A percentile compares a stretch with the other conserved stretches of the same genome.
Evolutionary conservation across 2,888 invertebrate genomes (phyloP).

Genomic region (Argynnis bischoffii): DNA sequence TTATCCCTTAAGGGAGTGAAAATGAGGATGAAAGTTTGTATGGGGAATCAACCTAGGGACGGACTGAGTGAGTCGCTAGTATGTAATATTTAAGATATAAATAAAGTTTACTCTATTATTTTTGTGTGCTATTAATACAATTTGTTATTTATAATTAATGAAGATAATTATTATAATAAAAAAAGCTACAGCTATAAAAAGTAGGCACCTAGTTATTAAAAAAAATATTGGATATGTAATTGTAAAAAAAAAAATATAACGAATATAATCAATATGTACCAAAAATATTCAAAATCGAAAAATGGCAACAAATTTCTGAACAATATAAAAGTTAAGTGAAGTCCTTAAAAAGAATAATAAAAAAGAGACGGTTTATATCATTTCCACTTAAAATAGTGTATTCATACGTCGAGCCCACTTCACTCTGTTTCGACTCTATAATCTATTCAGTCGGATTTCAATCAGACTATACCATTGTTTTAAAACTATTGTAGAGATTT

Average conservation of each 20-base stretch:
- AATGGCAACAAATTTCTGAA: constrained; percentile 1
- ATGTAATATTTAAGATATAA: no score
- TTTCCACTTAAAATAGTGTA: constrained; percentile 23
- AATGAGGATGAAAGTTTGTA: no score
- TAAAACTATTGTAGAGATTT: constrained; percentile 25
- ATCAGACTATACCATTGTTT: constrained; percentile 26
- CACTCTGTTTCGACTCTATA: constrained; percentile 23
- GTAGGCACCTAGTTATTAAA: no score
- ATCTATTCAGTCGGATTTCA: constrained; percentile 22
- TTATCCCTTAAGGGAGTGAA: no score
- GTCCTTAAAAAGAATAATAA: constrained; percentile 9
- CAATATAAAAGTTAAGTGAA: constrained; percentile 11
- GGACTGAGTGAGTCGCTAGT: no score
- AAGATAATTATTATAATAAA: no score
- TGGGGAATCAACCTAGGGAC: no score
- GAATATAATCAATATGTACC: constrained; percentile 6
- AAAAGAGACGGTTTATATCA: constrained; percentile 16
- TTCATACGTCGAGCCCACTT: constrained; percentile 19
- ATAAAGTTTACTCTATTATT: no score
- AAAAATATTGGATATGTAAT: no score
- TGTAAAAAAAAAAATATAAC: background rate
- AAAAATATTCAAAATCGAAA: constrained; percentile 5
- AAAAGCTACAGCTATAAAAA: no score
- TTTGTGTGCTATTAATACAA: no score
- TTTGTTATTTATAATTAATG: no score